Evolutionary conservation across 30 jellyfish, hydroid and myxozoan genomes (phyloP).

Genomic region (Hydractinia symbiolongicarpus): DNA sequence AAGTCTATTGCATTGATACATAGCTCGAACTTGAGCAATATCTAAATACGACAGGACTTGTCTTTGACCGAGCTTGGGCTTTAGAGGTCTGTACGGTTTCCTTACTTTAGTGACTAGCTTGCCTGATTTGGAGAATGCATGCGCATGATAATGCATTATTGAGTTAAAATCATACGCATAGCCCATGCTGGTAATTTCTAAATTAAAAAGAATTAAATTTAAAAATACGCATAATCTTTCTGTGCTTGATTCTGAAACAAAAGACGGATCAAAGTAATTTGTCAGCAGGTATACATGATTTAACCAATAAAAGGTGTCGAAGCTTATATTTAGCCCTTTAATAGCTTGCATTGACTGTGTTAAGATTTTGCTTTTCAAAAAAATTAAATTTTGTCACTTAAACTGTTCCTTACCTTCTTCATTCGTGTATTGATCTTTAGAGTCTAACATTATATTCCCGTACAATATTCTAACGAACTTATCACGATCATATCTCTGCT

Average conservation of each 20-base stretch:
- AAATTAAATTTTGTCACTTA: no score
- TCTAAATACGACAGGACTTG: conserved; percentile 70
- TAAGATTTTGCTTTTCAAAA: no score
- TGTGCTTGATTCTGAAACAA: no score
- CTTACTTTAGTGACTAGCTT: conserved; percentile 56
- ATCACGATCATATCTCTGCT: conserved; percentile 85
- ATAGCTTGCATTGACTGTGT: no score
- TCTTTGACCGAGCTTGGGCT: conserved; percentile 53
- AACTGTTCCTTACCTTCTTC: no score
- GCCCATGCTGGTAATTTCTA: conserved; percentile 62
- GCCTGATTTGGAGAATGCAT: conserved; percentile 51
- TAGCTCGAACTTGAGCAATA: conserved; percentile 83
- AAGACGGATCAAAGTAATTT: no score
- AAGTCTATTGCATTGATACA: conserved; percentile 75
- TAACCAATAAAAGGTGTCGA: no score
- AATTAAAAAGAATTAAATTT: conserved; percentile 5
- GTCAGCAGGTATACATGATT: no score
- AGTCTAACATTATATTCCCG: conserved; percentile 44
- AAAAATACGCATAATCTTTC: no score
- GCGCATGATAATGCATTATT: conserved; percentile 80
- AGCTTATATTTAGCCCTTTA: no score
- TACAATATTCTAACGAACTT: conserved; percentile 48
- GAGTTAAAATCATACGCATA: conserved; percentile 90
- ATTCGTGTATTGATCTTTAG: conserved; percentile 53
- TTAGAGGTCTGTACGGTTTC: conserved; percentile 27